Conservation (phyloP, 2,888 invertebrate species). For the Beris morrisii region DNA sequence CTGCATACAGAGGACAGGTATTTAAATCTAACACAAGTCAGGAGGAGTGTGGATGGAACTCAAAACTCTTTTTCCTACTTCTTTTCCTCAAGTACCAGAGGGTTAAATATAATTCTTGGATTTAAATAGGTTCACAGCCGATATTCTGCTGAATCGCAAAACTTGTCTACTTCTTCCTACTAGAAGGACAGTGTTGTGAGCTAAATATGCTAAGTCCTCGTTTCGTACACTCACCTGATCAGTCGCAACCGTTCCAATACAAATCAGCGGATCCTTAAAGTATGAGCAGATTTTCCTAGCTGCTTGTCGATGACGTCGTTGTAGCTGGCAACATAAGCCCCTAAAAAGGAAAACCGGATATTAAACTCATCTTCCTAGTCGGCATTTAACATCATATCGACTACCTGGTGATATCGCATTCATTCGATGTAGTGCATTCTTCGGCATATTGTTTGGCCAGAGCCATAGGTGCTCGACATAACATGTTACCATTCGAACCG, state of each 20-base stretch:
- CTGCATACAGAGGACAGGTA: too few species aligned
- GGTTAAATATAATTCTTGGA: too few species aligned
- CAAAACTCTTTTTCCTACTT: too few species aligned
- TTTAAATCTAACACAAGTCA: too few species aligned
- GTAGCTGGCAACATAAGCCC: constrained; percentile 85
- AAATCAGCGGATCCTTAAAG: constrained; percentile 85
- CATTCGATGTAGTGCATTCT: constrained; percentile 77
- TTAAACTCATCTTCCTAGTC: constrained; percentile 3
- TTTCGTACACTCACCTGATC: constrained; percentile 53
- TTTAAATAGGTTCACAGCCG: too few species aligned
- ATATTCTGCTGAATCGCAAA: too few species aligned
- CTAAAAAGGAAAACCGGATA: constrained; percentile 50
- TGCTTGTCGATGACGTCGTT: constrained; percentile 81
- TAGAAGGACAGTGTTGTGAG: too few species aligned
- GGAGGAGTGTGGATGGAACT: too few species aligned
- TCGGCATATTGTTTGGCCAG: constrained; percentile 84
- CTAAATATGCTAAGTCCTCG: too few species aligned
- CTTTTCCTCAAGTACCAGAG: too few species aligned
- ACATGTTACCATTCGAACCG: constrained; percentile 62
- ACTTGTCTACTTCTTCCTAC: too few species aligned
- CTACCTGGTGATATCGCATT: constrained; percentile 74
- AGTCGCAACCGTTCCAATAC: constrained; percentile 82
- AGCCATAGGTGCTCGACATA: constrained; percentile 76
- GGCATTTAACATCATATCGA: neutral
- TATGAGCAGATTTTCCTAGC: constrained; percentile 89